A percentile compares a stretch with the other conserved stretches of the same genome.
phyloP scores from a whole-genome alignment of 2,113 vertebrate species.

The Corythaixoides concolor region DNA sequence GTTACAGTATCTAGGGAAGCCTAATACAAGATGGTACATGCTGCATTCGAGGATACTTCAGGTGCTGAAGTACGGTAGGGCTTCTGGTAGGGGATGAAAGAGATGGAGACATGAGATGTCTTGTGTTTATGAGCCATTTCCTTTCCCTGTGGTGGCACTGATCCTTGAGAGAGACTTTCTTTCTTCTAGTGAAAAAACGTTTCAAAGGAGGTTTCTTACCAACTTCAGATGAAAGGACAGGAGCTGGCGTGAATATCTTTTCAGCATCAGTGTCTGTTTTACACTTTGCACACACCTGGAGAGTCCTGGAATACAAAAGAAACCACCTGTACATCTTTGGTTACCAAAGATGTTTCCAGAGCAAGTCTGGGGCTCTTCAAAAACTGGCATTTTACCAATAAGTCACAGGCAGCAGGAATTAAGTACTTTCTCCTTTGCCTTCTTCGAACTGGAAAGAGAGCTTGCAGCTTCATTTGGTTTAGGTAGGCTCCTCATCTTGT shows the following conservation, averaged over 20 bases:
- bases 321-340: constrained; percentile 2
- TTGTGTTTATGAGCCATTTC: neutral
- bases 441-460: neutral
- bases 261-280: neutral
- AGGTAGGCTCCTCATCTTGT: neutral
- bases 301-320: constrained; percentile 29
- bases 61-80: neutral
- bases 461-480: neutral
- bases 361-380: neutral
- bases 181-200: neutral
- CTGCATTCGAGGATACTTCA: neutral
- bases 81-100: constrained; percentile 42
- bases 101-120: constrained; percentile 27
- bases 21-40: neutral
- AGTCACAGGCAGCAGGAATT: neutral
- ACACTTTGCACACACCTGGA: neutral
- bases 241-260: neutral
- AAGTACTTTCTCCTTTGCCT: neutral
- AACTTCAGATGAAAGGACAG: constrained; percentile 31
- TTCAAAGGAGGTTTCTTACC: constrained; percentile 19
- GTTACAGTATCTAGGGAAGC: neutral
- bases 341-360: constrained; percentile 6
- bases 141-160: constrained; percentile 10
- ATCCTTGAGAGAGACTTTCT: neutral
- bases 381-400: constrained; percentile 3